A percentile compares a stretch with the other conserved stretches of the same genome.
These are phyloP conservation scores for Drosophila atroscutellata DNA, from an alignment of 2,888 invertebrate genomes.

Conservation along the genomic window DNA sequence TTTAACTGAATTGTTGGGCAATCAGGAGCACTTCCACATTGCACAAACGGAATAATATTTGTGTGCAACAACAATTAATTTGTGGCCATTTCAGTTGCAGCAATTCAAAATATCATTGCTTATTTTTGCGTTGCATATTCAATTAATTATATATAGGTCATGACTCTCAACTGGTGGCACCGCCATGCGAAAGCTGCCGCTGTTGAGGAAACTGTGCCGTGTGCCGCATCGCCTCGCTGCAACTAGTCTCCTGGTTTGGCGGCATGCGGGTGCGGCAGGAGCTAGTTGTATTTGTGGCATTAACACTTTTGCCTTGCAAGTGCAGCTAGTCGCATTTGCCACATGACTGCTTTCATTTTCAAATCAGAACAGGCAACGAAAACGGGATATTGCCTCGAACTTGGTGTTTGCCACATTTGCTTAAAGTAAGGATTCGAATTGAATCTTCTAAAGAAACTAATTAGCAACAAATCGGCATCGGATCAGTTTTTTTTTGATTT, in stretches of 20 bases:
- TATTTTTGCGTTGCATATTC: neutral
- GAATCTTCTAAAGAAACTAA: neutral
- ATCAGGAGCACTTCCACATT: conserved; percentile 70
- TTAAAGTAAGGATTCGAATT: neutral
- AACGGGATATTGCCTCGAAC: neutral
- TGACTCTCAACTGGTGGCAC: conserved; percentile 76
- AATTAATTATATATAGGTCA: neutral
- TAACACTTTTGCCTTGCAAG: conserved; percentile 2
- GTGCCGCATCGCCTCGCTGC: conserved; percentile 37
- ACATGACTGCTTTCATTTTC: conserved; percentile 25
- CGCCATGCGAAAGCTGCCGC: conserved; percentile 82
- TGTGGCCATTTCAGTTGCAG: neutral
- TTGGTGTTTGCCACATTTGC: neutral
- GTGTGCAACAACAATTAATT: neutral
- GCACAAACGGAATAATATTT: neutral
- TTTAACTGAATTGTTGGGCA: conserved; percentile 81
- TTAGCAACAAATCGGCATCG: neutral
- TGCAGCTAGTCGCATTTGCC: conserved; percentile 15
- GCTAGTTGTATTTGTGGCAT: conserved; percentile 12
- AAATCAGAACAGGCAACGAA: too few relatives aligned
- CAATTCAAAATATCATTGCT: neutral
- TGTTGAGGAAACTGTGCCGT: conserved; percentile 63
- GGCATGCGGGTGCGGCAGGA: neutral
- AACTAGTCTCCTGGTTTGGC: neutral
- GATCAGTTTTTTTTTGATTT: neutral